These are phyloP conservation scores for Cacajao melanocephalus DNA, from an alignment of 2,797 vertebrate genomes.

Conservation along the genomic window DNA sequence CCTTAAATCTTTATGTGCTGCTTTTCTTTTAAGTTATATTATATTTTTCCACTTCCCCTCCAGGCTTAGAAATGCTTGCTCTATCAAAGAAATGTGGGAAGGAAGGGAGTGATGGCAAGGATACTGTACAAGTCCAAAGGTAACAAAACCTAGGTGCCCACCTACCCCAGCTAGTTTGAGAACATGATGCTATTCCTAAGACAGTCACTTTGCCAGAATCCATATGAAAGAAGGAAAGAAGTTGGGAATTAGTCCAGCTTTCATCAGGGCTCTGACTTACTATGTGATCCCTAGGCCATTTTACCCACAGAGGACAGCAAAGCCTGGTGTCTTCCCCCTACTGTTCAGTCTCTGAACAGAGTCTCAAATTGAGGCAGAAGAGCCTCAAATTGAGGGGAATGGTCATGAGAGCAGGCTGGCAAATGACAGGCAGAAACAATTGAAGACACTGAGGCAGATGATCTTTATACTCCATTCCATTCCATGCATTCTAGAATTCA, in stretches of 20 bases:
- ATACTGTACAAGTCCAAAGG: too few relatives aligned
- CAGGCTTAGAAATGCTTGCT: not conserved
- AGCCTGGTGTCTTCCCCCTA: not conserved
- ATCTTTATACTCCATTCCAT: not conserved
- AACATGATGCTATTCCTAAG: not conserved
- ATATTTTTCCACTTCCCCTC: not conserved
- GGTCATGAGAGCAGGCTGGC: not conserved
- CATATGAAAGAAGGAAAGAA: not conserved
- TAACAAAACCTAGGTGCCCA: not conserved
- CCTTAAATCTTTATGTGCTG: constrained; percentile 48
- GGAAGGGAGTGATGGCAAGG: not conserved
- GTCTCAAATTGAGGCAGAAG: not conserved
- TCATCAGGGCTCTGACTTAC: not conserved
- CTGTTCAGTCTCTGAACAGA: not conserved
- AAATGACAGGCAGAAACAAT: not conserved
- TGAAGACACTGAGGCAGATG: not conserved
- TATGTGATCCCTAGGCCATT: not conserved
- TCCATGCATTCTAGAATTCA: not conserved
- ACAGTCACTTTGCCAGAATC: not conserved
- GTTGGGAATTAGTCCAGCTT: not conserved
- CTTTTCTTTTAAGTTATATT: constrained; percentile 52
- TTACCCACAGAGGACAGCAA: not conserved
- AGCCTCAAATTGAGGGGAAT: not conserved
- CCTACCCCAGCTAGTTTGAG: not conserved
- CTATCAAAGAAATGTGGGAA: not conserved